These are phyloP conservation scores for Ips nitidus DNA, from an alignment of 1,140 invertebrate species.

Conservation along the genomic window DNA sequence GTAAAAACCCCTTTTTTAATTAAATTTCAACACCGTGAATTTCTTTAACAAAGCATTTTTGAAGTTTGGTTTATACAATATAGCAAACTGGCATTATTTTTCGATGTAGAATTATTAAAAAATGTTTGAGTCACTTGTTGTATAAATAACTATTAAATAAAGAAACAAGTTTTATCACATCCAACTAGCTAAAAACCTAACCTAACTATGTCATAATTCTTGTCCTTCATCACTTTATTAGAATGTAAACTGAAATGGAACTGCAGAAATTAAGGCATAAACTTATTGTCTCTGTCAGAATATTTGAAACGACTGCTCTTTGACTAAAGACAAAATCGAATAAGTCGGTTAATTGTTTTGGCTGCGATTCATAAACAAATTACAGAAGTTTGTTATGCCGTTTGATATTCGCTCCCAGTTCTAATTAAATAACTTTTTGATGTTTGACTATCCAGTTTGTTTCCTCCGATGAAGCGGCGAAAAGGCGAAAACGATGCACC, in stretches of 20 bases:
- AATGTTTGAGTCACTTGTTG: no score
- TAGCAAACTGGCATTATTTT: not conserved
- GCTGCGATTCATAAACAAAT: slow-evolving; percentile 25
- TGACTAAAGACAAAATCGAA: slow-evolving; percentile 23
- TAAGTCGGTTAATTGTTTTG: slow-evolving; percentile 31
- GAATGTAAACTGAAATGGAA: no score
- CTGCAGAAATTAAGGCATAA: no score
- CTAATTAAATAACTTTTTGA: slow-evolving; percentile 33
- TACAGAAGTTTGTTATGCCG: slow-evolving; percentile 25
- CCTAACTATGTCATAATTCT: no score
- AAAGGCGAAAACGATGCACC: slow-evolving; percentile 1
- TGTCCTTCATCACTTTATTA: no score
- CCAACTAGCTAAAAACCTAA: no score
- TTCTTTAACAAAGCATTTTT: slow-evolving; percentile 1
- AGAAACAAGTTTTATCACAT: no score
- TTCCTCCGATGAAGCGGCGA: slow-evolving; percentile 14
- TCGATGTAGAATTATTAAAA: not conserved
- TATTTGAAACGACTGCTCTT: not conserved
- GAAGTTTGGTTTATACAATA: not conserved
- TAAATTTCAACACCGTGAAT: not conserved
- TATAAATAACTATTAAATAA: no score
- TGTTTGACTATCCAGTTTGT: slow-evolving; percentile 28
- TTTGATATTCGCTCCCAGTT: slow-evolving; percentile 26
- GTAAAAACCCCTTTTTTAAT: not conserved
- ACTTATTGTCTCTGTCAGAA: no score